phyloP scores from a whole-genome alignment of 2,113 vertebrate species.

The Rhagologus leucostigma region DNA sequence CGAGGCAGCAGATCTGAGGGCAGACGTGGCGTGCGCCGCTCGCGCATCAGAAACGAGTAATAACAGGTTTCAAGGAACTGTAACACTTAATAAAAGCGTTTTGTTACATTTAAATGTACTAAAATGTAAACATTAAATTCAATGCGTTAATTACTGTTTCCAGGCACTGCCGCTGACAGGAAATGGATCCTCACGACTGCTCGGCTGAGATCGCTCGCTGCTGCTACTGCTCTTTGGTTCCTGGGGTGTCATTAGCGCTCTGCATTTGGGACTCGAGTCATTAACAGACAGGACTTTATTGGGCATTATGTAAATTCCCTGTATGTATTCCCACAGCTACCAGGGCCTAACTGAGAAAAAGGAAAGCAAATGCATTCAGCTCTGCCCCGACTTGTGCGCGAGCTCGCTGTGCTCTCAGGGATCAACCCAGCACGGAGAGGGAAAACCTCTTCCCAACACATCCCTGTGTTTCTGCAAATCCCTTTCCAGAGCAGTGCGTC shows the following conservation, averaged over 20 bases:
- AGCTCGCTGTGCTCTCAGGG: neutral
- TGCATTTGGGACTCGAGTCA: constrained; percentile 15
- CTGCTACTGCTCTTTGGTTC: constrained; percentile 26
- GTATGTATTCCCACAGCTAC: neutral
- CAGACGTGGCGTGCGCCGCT: neutral
- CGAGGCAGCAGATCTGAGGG: neutral
- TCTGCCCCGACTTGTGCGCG: neutral
- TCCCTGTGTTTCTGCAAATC: neutral
- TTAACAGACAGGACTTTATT: neutral
- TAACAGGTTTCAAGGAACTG: neutral
- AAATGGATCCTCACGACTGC: constrained; percentile 18
- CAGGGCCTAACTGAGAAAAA: neutral
- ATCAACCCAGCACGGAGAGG: neutral
- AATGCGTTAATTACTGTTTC: constrained; percentile 7
- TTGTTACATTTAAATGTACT: constrained; percentile 16
- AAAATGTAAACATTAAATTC: constrained; percentile 33
- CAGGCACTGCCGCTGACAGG: neutral
- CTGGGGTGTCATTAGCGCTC: constrained; percentile 33
- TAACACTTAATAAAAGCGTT: constrained; percentile 18
- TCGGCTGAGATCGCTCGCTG: neutral
- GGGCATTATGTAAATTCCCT: constrained; percentile 26
- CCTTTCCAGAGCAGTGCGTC: neutral
- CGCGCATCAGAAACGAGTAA: neutral
- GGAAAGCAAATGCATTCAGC: neutral
- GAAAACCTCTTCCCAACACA: neutral